Percentiles rank a stretch among this genome's conserved stretches.
Conservation (phyloP, 2,797 vertebrate species). For the Mastacembelus armatus region DNA sequence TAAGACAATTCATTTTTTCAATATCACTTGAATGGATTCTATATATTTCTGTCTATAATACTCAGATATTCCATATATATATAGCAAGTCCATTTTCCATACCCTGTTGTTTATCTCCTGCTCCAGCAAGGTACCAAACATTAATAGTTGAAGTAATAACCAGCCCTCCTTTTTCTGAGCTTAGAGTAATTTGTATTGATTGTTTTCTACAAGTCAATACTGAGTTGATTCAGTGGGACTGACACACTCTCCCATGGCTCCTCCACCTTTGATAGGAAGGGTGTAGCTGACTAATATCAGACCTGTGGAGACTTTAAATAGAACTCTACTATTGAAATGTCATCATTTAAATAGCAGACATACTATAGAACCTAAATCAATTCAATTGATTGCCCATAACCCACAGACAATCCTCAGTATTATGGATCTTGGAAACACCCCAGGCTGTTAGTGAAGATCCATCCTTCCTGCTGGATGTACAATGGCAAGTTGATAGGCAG, state of each 20-base stretch:
- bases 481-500: constrained; percentile 38
- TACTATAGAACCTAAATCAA: constrained; percentile 7
- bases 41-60: background rate
- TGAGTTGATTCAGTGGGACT: constrained; percentile 54
- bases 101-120: constrained; percentile 19
- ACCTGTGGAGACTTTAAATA: constrained; percentile 7
- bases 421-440: constrained; percentile 37
- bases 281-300: background rate
- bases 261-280: constrained; percentile 21
- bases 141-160: constrained; percentile 53
- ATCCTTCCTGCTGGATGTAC: constrained; percentile 39
- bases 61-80: background rate
- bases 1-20: constrained; percentile 3
- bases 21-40: background rate
- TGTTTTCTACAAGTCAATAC: constrained; percentile 56
- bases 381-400: constrained; percentile 6
- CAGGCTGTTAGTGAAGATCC: constrained; percentile 40
- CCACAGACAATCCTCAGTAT: constrained; percentile 12
- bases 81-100: constrained; percentile 18
- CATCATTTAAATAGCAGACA: constrained; percentile 10
- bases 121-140: constrained; percentile 41
- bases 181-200: constrained; percentile 72
- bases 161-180: constrained; percentile 41
- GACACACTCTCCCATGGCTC: constrained; percentile 42
- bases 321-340: constrained; percentile 13